Percentiles rank a stretch among this genome's conserved stretches.
phyloP scores from a whole-genome alignment of 2,888 invertebrate species.

The Synergus umbraculus region DNA sequence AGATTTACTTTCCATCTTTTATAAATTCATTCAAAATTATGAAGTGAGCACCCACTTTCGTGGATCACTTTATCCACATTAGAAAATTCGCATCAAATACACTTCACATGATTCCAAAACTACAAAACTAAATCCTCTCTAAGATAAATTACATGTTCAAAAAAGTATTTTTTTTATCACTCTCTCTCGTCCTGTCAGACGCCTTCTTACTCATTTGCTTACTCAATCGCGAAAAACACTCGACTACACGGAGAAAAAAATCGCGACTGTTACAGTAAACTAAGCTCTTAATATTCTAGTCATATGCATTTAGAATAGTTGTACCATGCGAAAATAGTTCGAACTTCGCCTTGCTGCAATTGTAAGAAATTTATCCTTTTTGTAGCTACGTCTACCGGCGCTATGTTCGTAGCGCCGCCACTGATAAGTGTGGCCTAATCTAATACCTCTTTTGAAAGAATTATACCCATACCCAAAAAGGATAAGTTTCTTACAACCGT shows the following conservation, averaged over 20 bases:
- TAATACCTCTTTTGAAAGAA: too few species aligned
- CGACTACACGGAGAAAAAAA: conserved; percentile 33
- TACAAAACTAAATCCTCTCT: background rate
- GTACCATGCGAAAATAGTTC: too few species aligned
- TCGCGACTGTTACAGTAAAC: too few species aligned
- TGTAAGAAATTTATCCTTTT: too few species aligned
- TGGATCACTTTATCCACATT: background rate
- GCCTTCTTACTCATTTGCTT: conserved; percentile 44
- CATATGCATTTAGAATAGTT: too few species aligned
- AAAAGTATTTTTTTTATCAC: conserved; percentile 14
- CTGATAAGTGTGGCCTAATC: too few species aligned
- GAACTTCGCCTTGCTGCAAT: too few species aligned
- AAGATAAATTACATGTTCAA: conserved; percentile 16
- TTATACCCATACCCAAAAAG: too few species aligned
- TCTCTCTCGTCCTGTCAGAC: conserved; percentile 43
- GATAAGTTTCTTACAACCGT: too few species aligned
- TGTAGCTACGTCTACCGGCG: too few species aligned
- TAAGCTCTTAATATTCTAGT: too few species aligned
- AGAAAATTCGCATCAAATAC: conserved; percentile 46
- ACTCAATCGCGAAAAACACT: conserved; percentile 48
- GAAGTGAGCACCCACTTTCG: background rate
- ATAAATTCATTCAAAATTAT: background rate
- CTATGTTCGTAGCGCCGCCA: too few species aligned
- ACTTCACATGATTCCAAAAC: conserved; percentile 47
- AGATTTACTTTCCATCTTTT: background rate